A percentile compares a stretch with the other conserved stretches of the same genome.
phyloP scores from a whole-genome alignment of 2,113 vertebrate species.

The Scomber japonicus region DNA sequence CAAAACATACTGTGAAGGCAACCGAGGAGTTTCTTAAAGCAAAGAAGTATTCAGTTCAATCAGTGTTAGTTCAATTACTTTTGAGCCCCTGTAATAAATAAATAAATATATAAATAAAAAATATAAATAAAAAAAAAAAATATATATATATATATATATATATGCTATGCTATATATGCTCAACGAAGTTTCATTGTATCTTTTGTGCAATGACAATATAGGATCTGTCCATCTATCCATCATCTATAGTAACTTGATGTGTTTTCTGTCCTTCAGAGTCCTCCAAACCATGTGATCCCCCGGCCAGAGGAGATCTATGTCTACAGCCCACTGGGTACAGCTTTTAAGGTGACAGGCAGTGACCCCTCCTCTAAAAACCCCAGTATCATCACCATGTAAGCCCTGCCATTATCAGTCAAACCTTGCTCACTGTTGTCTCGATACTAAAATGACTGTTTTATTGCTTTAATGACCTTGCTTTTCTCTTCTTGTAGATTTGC shows the following conservation, averaged over 20 bases:
- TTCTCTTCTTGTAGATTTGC: constrained; percentile 89
- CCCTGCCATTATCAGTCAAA: constrained; percentile 15
- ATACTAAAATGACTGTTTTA: background rate
- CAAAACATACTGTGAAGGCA: too few species aligned
- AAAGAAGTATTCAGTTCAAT: too few species aligned
- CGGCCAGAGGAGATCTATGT: constrained; percentile 91
- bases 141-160: too few species aligned
- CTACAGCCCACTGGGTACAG: constrained; percentile 95
- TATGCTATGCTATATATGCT: too few species aligned
- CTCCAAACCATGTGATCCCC: constrained; percentile 96
- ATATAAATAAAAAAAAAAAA: too few species aligned
- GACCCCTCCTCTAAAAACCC: constrained; percentile 90
- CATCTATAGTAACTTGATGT: background rate
- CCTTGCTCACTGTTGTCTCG: background rate
- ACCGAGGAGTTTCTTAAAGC: too few species aligned
- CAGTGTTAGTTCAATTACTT: too few species aligned
- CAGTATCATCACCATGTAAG: constrained; percentile 97
- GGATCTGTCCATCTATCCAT: too few species aligned
- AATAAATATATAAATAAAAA: too few species aligned
- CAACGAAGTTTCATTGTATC: too few species aligned
- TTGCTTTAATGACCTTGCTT: background rate
- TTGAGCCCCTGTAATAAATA: too few species aligned
- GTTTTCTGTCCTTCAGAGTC: constrained; percentile 83
- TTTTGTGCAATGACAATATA: too few species aligned
- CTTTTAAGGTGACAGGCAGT: constrained; percentile 89